Base-by-base conservation (phyloP, 2,888 invertebrate species). In the Xanthorhoe designata region DNA sequence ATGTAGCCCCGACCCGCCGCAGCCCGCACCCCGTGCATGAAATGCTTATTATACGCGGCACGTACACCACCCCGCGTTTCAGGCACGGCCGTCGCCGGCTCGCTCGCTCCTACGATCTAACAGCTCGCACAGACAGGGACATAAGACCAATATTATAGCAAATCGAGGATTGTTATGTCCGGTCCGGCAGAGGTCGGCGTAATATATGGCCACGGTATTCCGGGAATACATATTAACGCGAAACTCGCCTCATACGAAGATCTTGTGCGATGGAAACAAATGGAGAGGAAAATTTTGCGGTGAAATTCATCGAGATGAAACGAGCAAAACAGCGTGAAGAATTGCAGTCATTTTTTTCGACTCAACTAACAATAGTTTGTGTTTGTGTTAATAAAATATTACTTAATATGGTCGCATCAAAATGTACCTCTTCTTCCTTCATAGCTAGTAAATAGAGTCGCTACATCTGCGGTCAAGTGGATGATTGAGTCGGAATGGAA, bases 41-140 rank as follows among this genome's bases (percentile, higher is more conserved):
- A 94, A 93, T 94, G 94, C 94, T 94, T 94, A 94, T 94, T 94
- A 94, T 94, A 93, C 94, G 91, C 91, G 94, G 94, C 94, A 94
- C 94, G 94, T 94, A 88, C 84, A 85, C 89, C 88, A 86, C 89
- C 91, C 90, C 87, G 87, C 89, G 83, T 82, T 80, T 84, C 86
- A 81, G 82, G 81, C 82, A 75, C 72, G 79, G 77, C 77, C 75
- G 75, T 35, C 54, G 50, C 51, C 80, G 78, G 76, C 87, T 85
- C 87, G 81, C 89, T 89, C 89, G 73, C 89, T 84, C 89, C 77
- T 81, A 77, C 82, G 68, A 72, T 72, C 78, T 71, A 79, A 76
- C 82, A 81, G 77, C 83, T 76, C 72, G 77, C 78, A 77, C 83
- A 78, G 89, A 89, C 86, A 89, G 82, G 88, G 93, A 92, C 83